Conservation (phyloP, 2,797 vertebrate genomes). For the Monodelphis domestica region DNA sequence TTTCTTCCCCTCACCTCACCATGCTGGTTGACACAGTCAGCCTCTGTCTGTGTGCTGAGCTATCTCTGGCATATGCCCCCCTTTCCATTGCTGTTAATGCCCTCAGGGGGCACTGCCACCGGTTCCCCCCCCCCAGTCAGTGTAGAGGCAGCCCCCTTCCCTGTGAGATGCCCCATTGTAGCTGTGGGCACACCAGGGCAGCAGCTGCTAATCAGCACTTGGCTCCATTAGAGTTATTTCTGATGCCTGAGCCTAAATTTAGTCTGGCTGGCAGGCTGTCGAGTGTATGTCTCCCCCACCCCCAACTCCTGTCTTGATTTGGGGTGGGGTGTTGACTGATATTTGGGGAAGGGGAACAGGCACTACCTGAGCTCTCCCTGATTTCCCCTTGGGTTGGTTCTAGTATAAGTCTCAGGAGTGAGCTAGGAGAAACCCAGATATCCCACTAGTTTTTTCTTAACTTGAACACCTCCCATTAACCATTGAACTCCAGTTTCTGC, state of each 20-base stretch:
- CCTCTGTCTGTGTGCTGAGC: neutral
- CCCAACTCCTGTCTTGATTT: neutral
- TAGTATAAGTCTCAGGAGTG: neutral
- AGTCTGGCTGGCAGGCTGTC: constrained; percentile 74
- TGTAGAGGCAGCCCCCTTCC: neutral
- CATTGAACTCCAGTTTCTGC: neutral
- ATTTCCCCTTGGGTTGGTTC: neutral
- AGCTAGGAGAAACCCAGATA: neutral
- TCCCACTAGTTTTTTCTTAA: neutral
- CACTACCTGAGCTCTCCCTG: neutral
- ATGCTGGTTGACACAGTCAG: neutral
- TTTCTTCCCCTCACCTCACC: neutral
- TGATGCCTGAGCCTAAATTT: constrained; percentile 79
- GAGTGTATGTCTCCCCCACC: neutral
- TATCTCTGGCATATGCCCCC: neutral
- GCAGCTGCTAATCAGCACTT: constrained; percentile 78
- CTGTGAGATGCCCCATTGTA: neutral
- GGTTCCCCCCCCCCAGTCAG: neutral
- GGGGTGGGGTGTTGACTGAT: neutral
- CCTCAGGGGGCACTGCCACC: neutral
- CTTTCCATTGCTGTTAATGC: neutral
- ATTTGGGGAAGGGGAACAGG: neutral
- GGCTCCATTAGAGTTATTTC: constrained; percentile 76
- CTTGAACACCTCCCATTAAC: neutral
- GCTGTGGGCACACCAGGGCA: constrained; percentile 61